phyloP scores from a whole-genome alignment of 2,797 vertebrate genomes.

The Eremophila alpestris region DNA sequence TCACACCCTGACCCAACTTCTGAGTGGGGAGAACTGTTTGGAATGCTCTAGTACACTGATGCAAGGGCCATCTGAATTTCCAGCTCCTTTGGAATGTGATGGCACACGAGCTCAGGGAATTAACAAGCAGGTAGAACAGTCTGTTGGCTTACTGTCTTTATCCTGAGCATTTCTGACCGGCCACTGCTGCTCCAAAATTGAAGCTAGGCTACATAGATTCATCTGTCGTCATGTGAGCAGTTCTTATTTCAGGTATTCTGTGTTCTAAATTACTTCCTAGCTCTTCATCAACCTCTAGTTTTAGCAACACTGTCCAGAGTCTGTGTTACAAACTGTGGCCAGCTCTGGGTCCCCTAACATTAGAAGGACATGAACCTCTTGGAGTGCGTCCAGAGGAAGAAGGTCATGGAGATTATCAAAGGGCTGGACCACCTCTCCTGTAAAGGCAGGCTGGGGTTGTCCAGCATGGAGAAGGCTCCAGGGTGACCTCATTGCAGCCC shows the following conservation, averaged over 20 bases:
- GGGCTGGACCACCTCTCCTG: background rate
- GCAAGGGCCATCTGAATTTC: conserved; percentile 24
- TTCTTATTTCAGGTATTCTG: background rate
- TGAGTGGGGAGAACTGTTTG: background rate
- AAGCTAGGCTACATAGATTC: background rate
- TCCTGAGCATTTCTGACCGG: background rate
- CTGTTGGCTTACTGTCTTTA: background rate
- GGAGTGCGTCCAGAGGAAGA: background rate
- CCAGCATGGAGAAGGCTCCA: background rate
- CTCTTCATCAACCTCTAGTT: background rate
- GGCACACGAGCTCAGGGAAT: background rate
- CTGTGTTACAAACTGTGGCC: background rate
- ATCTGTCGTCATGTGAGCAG: background rate
- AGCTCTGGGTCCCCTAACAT: background rate
- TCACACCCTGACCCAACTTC: background rate
- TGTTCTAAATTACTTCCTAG: background rate
- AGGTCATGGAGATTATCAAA: background rate
- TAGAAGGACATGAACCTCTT: background rate
- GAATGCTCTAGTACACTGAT: background rate
- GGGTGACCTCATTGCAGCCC: background rate
- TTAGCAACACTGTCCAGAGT: background rate
- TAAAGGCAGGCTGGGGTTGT: background rate
- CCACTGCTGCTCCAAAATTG: background rate
- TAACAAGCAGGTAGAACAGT: background rate
- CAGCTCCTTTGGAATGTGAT: background rate